Base-by-base conservation (phyloP, 2,888 invertebrate genomes). In the Lamellibrachia columna region DNA sequence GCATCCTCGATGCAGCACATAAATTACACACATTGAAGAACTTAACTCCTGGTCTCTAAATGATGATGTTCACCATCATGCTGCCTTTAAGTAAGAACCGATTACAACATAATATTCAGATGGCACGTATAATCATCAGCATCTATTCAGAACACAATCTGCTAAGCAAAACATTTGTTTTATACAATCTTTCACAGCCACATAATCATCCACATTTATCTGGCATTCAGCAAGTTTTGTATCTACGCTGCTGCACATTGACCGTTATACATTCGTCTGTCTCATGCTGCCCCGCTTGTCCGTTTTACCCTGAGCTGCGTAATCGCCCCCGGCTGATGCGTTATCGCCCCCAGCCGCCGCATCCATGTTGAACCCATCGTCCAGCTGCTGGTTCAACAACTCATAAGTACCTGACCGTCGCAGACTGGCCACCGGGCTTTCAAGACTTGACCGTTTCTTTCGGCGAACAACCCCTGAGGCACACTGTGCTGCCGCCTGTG, bases 41-140 rank as follows among this genome's bases (percentile, higher is more conserved):
- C 75, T 75, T n/a, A 15, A 75, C 75, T 4, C n/a, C 75, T 75
- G 75, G 75, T 75, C 75, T 75, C 75, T 75, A 75, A 75, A 75
- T 75, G 75, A 75, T n/a, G 75, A 75, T n/a, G n/a, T n/a, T 75
- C 3, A 75, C n/a, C 75, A n/a, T n/a, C 75, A 22, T 58, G 75
- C 75, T 75, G 75, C 75, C 75, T 75, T 75, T 75, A 75, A 75
- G 75, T 75, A 11, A 22, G 75, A 75, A 75, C 75, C 75, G 75
- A 75, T 75, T 75, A 75, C 75, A 75, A 75, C 75, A 75, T 75
- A 75, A 22, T 75, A 75, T 75, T 75, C 75, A 75, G 75, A 75
- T 75, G 75, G 75, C 75, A 75, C 75, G 75, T 75, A 75, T 15
- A 22, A 75, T 75, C 75, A 75, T 15, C 15, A 22, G 75, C 75